These are phyloP conservation scores for Leptodirus hochenwartii DNA, from an alignment of 2,888 invertebrate species.

Conservation along the genomic window DNA sequence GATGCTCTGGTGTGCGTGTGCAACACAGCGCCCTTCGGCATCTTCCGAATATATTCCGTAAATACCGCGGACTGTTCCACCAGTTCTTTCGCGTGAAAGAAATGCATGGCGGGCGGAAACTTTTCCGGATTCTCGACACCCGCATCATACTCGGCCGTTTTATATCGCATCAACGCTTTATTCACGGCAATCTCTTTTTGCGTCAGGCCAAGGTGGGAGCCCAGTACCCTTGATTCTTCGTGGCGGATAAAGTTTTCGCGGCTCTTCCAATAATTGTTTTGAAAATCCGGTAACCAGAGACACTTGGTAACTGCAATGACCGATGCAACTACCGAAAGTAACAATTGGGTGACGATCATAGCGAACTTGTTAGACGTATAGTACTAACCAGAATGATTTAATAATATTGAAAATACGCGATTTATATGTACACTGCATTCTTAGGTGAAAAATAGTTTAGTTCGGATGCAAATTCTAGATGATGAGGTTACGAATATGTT, in stretches of 20 bases:
- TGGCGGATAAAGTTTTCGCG: constrained; percentile 7
- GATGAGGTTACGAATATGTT: no score
- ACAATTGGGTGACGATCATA: no score
- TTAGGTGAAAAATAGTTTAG: no score
- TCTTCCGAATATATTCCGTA: background rate
- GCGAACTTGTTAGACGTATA: no score
- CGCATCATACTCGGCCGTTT: background rate
- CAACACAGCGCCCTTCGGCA: background rate
- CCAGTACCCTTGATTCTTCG: background rate
- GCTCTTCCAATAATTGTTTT: constrained; percentile 10
- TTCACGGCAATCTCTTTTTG: background rate
- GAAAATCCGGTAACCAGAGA: no score
- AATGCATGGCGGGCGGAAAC: background rate
- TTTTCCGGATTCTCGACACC: background rate
- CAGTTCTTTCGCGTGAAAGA: background rate
- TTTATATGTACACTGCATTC: no score
- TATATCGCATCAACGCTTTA: background rate
- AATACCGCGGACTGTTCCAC: background rate
- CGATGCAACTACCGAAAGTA: no score
- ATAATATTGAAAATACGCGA: no score
- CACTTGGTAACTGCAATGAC: no score
- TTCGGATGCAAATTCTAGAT: no score
- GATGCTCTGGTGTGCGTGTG: constrained; percentile 51
- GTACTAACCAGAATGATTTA: no score
- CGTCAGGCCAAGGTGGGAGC: background rate